Evolutionary conservation across 2,113 vertebrate species (phyloP), one percentile per base, ranked within the genome.

Genomic region (Pycnonotus jocosus): DNA sequence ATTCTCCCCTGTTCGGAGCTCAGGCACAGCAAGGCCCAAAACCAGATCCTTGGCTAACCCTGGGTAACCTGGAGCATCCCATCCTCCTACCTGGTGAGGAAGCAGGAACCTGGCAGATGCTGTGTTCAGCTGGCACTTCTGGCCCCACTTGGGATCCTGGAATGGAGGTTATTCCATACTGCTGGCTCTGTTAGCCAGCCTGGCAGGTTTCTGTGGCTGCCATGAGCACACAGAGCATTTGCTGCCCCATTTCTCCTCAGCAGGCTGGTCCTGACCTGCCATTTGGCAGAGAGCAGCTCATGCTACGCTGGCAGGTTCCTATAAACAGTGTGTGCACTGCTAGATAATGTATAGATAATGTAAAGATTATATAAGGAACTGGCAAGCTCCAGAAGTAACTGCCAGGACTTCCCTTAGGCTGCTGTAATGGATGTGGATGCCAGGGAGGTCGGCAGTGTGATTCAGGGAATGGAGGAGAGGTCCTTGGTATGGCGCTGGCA

Each of bases 371-470:
- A 24, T 10, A 81, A 22, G 61, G 38, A 88, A 53, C 4, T 70
- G 81, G 42, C 62, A 81, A 65, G 72, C 64, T 84, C 25, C 56
- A 44, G 68, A 48, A 71, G 30, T 30, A 50, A 19, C 69, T 0
- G 8, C 42, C 72, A 78, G 53, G 69, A 37, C 35, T 42, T 78
- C 15, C 28, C 69, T 62, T 24, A 61, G 37, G 40, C 48, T 86
- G 35, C 12, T 54, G 30, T 45, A 38, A 31, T 16, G 31, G 42
- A 40, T 3, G 3, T 18, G 15, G 54, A 64, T 44, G 57, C 40
- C 0, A 1, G 50, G 31, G 40, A 74, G 40, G 33, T 68, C 2
- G 0, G 14, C 37, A 47, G 19, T 6, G 37, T 3, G 21, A 65
- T 20, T 51, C 15, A 35, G 33, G 64, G 64, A 58, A 76, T 25